Evolutionary conservation across 2,797 vertebrate species (phyloP), one percentile per base, ranked within the genome.

Genomic region (Micropoecilia bifurca): DNA sequence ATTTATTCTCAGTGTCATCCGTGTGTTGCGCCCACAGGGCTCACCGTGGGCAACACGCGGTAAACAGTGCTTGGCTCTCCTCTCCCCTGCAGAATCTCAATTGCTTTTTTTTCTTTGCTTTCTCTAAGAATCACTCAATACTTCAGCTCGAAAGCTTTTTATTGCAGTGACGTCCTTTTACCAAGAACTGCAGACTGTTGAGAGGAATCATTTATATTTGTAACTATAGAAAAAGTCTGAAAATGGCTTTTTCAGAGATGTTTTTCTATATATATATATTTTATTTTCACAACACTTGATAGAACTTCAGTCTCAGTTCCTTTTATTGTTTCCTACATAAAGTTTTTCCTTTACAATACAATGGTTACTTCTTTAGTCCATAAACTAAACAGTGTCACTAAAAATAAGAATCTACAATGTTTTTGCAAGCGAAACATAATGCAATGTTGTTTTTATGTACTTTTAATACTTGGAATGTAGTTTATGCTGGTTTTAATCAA

Each of bases 51-150:
- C 90, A 46, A 77, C 59, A 66, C 16, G 30, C 5, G 74, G 82
- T 89, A 88, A 92, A 87, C 50, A 89, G 77, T 69, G 77, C 75
- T 86, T 28, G 41, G 25, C 25, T 78, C 77, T 85, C 74, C 36
- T 78, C 77, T 85, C 74, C 36, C 36, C 72, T 75, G 80, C 83
- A 87, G 85, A 92, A 89, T 88, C 76, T 87, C 85, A 90, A 89
- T 90, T 59, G 61, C 79, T 83, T 89, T 80, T 75, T 73, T 75
- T 80, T 75, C 53, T 78, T 76, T 78, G 68, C 68, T 85, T 82
- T 82, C 39, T 81, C 76, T 43, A 28, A 71, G 69, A 87, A 41
- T 88, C 89, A 84, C 80, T 39, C 22, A 20, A 69, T 69, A 66
- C 39, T 79, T 89, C 84, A 81, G 4, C 69, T 73, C n/a, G 4